Evolutionary conservation across 1,140 invertebrate species (phyloP).

Genomic region (Venustaconcha ellipsiformis): DNA sequence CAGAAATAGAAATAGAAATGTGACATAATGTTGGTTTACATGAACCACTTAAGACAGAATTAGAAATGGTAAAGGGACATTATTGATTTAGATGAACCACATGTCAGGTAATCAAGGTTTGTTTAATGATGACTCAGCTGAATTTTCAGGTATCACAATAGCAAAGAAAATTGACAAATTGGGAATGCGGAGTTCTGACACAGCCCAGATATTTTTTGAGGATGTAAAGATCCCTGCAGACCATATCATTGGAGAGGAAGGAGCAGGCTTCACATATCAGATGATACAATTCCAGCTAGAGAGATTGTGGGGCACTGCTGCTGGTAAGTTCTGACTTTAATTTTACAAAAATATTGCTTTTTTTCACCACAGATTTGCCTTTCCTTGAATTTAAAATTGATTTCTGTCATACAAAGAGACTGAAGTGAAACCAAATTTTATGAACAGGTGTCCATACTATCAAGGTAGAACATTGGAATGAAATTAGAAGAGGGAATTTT

Average conservation of each 20-base stretch:
- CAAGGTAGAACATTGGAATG: too few species aligned
- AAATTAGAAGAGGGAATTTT: too few species aligned
- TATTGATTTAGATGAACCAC: too few species aligned
- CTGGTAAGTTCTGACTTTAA: slow-evolving; percentile 48
- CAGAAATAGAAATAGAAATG: too few species aligned
- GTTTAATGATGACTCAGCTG: too few species aligned
- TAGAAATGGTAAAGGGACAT: too few species aligned
- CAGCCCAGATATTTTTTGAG: slow-evolving; percentile 75
- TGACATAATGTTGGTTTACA: too few species aligned
- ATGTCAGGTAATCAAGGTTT: too few species aligned
- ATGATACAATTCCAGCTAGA: slow-evolving; percentile 77
- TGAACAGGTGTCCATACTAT: neutral
- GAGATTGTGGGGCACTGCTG: slow-evolving; percentile 69
- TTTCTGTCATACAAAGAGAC: neutral
- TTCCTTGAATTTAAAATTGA: neutral
- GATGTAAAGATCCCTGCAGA: slow-evolving; percentile 72
- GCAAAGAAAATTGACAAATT: slow-evolving; percentile 72
- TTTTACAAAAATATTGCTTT: neutral
- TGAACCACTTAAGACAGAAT: too few species aligned
- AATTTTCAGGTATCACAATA: slow-evolving; percentile 51
- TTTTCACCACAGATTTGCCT: neutral
- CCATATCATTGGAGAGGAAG: slow-evolving; percentile 75
- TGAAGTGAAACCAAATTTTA: neutral
- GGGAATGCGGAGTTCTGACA: slow-evolving; percentile 74
- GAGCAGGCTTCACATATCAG: slow-evolving; percentile 75